Base-by-base conservation (phyloP, 2,113 vertebrate species). In the Clarias magur region DNA sequence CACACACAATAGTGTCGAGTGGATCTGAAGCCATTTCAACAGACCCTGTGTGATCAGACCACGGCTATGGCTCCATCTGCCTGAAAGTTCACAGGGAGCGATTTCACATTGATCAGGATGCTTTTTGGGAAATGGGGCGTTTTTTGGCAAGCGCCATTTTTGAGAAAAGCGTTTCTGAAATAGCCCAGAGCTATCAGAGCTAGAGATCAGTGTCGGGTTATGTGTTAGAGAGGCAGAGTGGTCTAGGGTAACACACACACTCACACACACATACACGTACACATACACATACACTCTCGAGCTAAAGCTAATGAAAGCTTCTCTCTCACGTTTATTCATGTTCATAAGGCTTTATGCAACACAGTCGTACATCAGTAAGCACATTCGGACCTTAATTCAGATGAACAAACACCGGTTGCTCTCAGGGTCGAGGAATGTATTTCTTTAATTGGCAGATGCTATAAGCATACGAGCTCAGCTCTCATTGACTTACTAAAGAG, bases 161-260 rank as follows among this genome's bases (percentile, higher is more conserved):
- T 25, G 80, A 25, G 38, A 54, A 83, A 68, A 53, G 63, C 53
- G 38, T 80, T 85, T 85, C 70, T 76, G 19, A 85, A 85, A 62
- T 78, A 78, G 72, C 72, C 19, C 6, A 9, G 38, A 59, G 82
- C 48, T 34, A 34, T 19, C 27, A 6, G 27, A 81, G 80, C 10
- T 38, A 68, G 62, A 19, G 48, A 54, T n/a, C 48, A 48, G 62
- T 83, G 60, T 67, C 30, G 67, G 81, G 13, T 27, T 56, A 30
- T 56, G 16, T 27, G 81, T 68, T 83, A 57, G 54, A 59, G 56
- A 59, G 56, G 34, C 78, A 59, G 54, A 80, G 56, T 80, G 16
- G n/a, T 59, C 78, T 80, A 56, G 56, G 13, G 75, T 27, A 25
- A 68, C 1, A 59, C 57, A 6, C 79, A 81, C 79, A 81, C 79